These are phyloP conservation scores for Gavialis gangeticus DNA, from an alignment of 2,113 vertebrate genomes.

Conservation along the genomic window DNA sequence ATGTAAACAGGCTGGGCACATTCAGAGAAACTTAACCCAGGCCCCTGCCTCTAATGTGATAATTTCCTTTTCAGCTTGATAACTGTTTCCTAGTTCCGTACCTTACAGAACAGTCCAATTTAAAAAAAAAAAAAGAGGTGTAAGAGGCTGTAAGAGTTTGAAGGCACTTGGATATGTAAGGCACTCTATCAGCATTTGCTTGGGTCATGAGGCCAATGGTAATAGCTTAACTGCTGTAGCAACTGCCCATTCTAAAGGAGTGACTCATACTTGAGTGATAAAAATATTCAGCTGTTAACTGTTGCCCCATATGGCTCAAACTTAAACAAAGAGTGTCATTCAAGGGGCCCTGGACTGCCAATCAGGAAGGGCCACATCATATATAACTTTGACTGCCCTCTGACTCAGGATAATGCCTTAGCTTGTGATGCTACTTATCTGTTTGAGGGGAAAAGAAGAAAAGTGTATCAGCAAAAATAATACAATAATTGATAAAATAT, in stretches of 20 bases:
- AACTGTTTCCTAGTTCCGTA: slow-evolving; percentile 63
- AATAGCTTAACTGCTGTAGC: slow-evolving; percentile 26
- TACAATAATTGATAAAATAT: background rate
- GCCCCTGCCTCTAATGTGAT: slow-evolving; percentile 57
- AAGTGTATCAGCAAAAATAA: background rate
- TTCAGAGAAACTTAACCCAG: slow-evolving; percentile 50
- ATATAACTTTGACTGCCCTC: background rate
- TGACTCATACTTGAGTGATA: slow-evolving; percentile 39
- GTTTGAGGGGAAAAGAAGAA: background rate
- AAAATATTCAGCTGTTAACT: slow-evolving; percentile 32
- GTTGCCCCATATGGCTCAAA: slow-evolving; percentile 8
- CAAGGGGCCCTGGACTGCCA: background rate
- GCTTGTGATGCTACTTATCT: background rate
- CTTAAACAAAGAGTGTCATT: slow-evolving; percentile 52
- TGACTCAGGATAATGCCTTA: background rate
- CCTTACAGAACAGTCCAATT: slow-evolving; percentile 20
- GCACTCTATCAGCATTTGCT: slow-evolving; percentile 8
- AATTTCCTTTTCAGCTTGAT: slow-evolving; percentile 70
- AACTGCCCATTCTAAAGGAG: slow-evolving; percentile 33
- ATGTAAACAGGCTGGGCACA: slow-evolving; percentile 54
- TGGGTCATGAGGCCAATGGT: slow-evolving; percentile 3
- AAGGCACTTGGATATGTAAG: slow-evolving; percentile 39
- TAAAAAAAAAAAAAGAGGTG: background rate
- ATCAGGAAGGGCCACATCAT: background rate
- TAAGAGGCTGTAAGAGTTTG: slow-evolving; percentile 1